Percentiles rank a stretch among this genome's conserved stretches.
phyloP scores from a whole-genome alignment of 2,797 vertebrate species.

The Fundulus diaphanus region DNA sequence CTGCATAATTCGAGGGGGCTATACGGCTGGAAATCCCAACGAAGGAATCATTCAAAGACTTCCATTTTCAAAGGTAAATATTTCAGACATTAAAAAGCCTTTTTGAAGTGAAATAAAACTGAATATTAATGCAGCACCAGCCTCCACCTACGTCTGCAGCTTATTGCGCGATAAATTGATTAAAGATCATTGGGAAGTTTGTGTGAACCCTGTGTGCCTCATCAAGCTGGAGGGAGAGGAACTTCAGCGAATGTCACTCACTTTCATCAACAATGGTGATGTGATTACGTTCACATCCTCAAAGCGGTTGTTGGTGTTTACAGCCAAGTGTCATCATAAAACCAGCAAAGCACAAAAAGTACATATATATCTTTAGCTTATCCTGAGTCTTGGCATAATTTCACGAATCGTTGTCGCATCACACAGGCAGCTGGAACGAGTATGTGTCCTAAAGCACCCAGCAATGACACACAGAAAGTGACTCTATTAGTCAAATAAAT shows the following conservation, averaged over 20 bases:
- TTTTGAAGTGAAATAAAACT: slow-evolving; percentile 70
- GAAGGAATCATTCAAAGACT: slow-evolving; percentile 56
- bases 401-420: slow-evolving; percentile 39
- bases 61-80: slow-evolving; percentile 65
- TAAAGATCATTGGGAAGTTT: slow-evolving; percentile 68
- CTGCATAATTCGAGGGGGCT: slow-evolving; percentile 27
- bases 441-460: slow-evolving; percentile 51
- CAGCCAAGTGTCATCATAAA: slow-evolving; percentile 64
- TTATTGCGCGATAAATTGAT: slow-evolving; percentile 68
- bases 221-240: slow-evolving; percentile 41
- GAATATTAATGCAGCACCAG: slow-evolving; percentile 62
- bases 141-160: slow-evolving; percentile 51
- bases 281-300: slow-evolving; percentile 67
- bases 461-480: slow-evolving; percentile 43
- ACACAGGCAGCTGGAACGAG: slow-evolving; percentile 41
- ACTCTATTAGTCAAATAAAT: slow-evolving; percentile 41
- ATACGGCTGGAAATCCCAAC: slow-evolving; percentile 42
- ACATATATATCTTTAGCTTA: slow-evolving; percentile 48
- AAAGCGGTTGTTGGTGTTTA: slow-evolving; percentile 69
- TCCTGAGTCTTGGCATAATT: slow-evolving; percentile 57
- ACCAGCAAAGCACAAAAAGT: slow-evolving; percentile 48
- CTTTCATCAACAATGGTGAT: slow-evolving; percentile 68
- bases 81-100: slow-evolving; percentile 63
- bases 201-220: slow-evolving; percentile 43
- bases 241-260: slow-evolving; percentile 70